Conservation (phyloP, 2,113 vertebrate species). For the Cyanocitta stelleri region DNA sequence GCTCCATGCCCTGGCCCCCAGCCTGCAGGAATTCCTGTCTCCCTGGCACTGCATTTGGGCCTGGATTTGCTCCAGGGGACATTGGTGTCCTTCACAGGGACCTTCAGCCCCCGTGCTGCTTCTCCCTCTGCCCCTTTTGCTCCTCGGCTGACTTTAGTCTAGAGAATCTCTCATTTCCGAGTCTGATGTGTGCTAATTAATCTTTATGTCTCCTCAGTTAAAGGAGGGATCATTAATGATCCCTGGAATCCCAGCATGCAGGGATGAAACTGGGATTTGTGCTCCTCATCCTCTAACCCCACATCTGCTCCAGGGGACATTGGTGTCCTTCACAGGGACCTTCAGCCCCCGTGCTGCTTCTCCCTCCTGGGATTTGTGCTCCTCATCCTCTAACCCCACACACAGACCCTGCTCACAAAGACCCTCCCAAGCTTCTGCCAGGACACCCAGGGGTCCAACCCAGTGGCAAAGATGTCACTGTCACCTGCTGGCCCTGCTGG, state of each 20-base stretch:
- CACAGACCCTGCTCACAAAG: not conserved
- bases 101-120: not conserved
- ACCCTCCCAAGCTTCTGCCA: not conserved
- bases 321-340: not conserved
- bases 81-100: not conserved
- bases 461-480: not conserved
- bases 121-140: not conserved
- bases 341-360: not conserved
- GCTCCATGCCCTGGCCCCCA: not conserved
- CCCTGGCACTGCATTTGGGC: not conserved
- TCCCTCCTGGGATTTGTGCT: not conserved
- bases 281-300: not conserved
- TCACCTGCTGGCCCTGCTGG: not conserved
- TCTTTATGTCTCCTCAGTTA: not conserved
- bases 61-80: not conserved
- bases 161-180: no score
- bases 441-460: not conserved
- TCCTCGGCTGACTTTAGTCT: no score
- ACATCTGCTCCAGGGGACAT: not conserved
- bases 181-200: not conserved
- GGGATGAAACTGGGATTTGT: not conserved
- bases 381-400: not conserved
- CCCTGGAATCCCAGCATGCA: not conserved
- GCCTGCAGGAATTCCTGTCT: slow-evolving; percentile 25
- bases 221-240: not conserved